Evolutionary conservation across 2,113 vertebrate species (phyloP), one percentile per base, ranked within the genome.

Genomic region (Lepus europaeus): DNA sequence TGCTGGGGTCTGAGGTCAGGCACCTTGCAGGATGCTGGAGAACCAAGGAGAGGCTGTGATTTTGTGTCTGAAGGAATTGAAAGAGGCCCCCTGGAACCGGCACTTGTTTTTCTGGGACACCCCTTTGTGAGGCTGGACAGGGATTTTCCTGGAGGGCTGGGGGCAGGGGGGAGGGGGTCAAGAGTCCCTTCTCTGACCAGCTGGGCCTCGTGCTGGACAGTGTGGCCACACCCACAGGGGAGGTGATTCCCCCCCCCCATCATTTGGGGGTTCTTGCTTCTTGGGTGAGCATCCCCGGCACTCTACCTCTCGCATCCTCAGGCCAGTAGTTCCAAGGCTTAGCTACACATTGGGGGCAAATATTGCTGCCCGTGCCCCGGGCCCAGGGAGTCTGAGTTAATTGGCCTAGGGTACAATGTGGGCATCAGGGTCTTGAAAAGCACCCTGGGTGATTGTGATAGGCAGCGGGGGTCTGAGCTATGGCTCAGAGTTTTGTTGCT

Each of bases 51-150:
- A 25, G 36, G 25, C 79, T 91, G 84, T 66, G 31, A 61, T 70
- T 78, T 91, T 59, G 45, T 72, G 0, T 77, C 69, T 16, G n/a
- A 93, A 89, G 66, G 72, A 89, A 68, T 78, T 72, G 22, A 90
- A 70, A 63, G 8, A 66, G 64, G 59, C 53, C 78, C 78, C 6
- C 22, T 86, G 14, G n/a, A 74, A n/a, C 4, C 17, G 64, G 29
- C 29, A 10, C 33, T 33, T 77, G 66, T 69, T 86, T 79, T 80
- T 45, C 76, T 76, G 53, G 70, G 79, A 64, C 2, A 25, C 16
- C 5, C 31, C 25, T 4, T 53, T 20, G 0, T 61, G 82, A 74
- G 45, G 25, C 66, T 64, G 31, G 49, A 31, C 68, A 19, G 45
- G 63, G 9, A 1, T 19, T n/a, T 8, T 27, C 61, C 81, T 31